Percentiles rank a stretch among this genome's conserved stretches.
Evolutionary conservation across 2,888 invertebrate genomes (phyloP).

Genomic region (Drosophila rellima): DNA sequence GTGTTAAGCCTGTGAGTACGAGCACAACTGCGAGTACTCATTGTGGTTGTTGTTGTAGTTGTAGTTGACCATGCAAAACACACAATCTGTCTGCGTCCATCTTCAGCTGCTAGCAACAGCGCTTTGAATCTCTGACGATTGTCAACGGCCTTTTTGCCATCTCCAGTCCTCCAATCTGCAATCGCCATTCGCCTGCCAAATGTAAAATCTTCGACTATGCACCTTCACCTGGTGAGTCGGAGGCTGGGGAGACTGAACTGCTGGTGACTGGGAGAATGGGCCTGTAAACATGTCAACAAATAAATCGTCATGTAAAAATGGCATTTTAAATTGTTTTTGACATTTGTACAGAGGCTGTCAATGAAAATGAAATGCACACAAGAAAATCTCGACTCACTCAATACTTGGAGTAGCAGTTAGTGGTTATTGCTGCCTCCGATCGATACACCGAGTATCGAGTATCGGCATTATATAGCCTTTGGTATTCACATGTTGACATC

Average conservation of each 20-base stretch:
- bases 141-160: slow-evolving; percentile 44
- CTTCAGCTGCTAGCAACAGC: slow-evolving; percentile 44
- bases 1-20: slow-evolving; percentile 39
- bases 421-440: slow-evolving; percentile 38
- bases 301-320: slow-evolving; percentile 83
- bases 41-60: slow-evolving; percentile 23
- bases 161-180: not conserved
- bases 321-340: slow-evolving; percentile 84
- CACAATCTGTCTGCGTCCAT: slow-evolving; percentile 74
- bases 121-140: slow-evolving; percentile 49
- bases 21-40: slow-evolving; percentile 18
- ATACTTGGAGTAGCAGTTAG: slow-evolving; percentile 41
- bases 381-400: slow-evolving; percentile 55
- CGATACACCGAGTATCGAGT: slow-evolving; percentile 24
- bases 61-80: slow-evolving; percentile 66
- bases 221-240: slow-evolving; percentile 12
- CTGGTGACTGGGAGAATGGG: slow-evolving; percentile 47
- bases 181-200: slow-evolving; percentile 4
- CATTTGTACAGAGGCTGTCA: slow-evolving; percentile 79
- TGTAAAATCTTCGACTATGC: slow-evolving; percentile 52
- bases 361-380: slow-evolving; percentile 78
- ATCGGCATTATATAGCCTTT: slow-evolving; percentile 39
- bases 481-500: slow-evolving; percentile 37
- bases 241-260: slow-evolving; percentile 13
- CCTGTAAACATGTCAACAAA: slow-evolving; percentile 77